Evolutionary conservation across 2,888 invertebrate genomes (phyloP).

Genomic region (Phytoseiulus persimilis): DNA sequence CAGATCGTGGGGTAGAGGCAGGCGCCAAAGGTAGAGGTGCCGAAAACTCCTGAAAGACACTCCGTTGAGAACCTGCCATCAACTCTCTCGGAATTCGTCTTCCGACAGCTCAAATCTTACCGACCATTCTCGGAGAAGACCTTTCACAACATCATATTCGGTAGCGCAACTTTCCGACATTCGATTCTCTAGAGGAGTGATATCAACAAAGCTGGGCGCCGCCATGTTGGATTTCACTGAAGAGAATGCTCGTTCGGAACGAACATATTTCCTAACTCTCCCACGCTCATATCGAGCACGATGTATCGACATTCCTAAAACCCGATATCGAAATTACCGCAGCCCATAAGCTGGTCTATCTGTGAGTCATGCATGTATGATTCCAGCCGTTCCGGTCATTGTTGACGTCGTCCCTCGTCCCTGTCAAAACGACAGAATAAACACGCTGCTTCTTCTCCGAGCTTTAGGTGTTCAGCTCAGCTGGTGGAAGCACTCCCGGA

Average conservation of each 20-base stretch:
- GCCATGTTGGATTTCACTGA: not conserved
- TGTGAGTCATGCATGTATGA: too few relatives aligned
- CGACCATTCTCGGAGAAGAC: not conserved
- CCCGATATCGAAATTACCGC: too few relatives aligned
- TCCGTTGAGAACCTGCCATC: slow-evolving; percentile 41
- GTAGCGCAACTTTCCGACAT: not conserved
- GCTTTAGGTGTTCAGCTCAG: too few relatives aligned
- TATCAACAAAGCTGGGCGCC: not conserved
- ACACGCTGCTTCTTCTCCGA: too few relatives aligned
- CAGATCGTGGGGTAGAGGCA: slow-evolving; percentile 50
- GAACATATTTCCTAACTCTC: not conserved
- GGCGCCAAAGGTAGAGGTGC: slow-evolving; percentile 43
- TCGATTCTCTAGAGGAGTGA: not conserved
- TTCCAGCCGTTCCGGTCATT: too few relatives aligned
- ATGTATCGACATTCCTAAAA: too few relatives aligned
- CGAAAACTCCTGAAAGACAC: slow-evolving; percentile 40
- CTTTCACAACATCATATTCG: not conserved
- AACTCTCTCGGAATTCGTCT: not conserved
- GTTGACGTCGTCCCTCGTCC: too few relatives aligned
- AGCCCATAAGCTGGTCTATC: too few relatives aligned
- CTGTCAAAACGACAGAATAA: too few relatives aligned
- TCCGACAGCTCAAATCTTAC: too few relatives aligned
- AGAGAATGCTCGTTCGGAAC: not conserved
- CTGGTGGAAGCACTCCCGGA: too few relatives aligned
- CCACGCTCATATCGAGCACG: too few relatives aligned